These are phyloP conservation scores for Euleptes europaea DNA, from an alignment of 2,113 vertebrate species.

Conservation along the genomic window DNA sequence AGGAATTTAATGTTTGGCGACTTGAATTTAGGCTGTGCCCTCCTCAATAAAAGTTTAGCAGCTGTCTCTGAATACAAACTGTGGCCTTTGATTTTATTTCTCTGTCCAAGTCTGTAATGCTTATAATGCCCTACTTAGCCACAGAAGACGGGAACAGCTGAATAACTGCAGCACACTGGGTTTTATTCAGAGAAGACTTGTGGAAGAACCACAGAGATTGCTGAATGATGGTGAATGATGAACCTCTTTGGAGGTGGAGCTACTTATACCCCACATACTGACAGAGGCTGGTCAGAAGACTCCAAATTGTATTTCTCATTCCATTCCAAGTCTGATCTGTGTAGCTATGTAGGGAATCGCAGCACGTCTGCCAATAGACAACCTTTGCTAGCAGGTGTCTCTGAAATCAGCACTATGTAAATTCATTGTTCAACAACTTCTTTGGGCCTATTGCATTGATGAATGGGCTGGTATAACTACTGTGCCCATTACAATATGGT, in stretches of 20 bases:
- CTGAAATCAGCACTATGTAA: neutral
- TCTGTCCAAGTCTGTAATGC: neutral
- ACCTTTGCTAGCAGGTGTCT: neutral
- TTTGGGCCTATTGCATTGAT: too few species aligned
- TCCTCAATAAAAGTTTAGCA: conserved; percentile 12
- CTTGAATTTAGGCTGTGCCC: neutral
- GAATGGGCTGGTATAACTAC: too few species aligned
- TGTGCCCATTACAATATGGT: neutral
- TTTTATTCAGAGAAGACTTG: neutral
- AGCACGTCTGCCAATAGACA: too few species aligned
- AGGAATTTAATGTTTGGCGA: conserved; percentile 13
- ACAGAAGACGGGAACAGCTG: neutral
- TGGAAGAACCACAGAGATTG: neutral
- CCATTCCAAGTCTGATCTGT: neutral
- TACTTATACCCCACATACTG: neutral
- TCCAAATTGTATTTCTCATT: neutral
- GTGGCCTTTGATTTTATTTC: neutral
- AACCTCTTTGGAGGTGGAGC: too few species aligned
- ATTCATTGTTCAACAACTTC: neutral
- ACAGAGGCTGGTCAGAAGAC: neutral
- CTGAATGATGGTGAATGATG: neutral
- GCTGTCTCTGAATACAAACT: neutral
- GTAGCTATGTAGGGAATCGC: neutral
- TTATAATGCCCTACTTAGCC: neutral
- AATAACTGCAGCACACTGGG: neutral